Base-by-base conservation (phyloP, 2,888 invertebrate species). In the Acleris holmiana region DNA sequence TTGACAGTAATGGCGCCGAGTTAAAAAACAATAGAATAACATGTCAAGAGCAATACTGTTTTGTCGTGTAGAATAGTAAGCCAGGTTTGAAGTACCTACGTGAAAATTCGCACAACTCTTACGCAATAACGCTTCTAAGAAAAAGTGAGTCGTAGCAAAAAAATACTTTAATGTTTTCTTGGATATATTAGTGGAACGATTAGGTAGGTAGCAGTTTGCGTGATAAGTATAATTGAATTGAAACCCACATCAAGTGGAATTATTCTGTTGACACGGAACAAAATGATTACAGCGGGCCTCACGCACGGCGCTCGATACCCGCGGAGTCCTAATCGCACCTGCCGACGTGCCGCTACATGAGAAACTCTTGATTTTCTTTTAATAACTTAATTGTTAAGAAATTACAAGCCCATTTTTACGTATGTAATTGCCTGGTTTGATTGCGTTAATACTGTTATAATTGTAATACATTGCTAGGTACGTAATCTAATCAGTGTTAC, bases 171-270 rank as follows among this genome's bases (percentile, higher is more conserved):
- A n/a, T 46, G 21, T 61, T 29, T 66, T 55, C 66, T 55, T 58
- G 40, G 51, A 25, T 44, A 35, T 62, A 56, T 49, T 25, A 56
- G 41, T 57, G 59, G 50, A 17, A 51, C 55, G 59, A 66, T 68
- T 63, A 68, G 53, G 53, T 51, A 48, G 60, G 44, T 61, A 44
- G 57, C 19, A 19, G 63, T 71, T 85, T 74, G 85, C 84, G 83
- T 85, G 84, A 79, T 79, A 75, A 76, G 72, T 79, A 77, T 85
- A 85, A 86, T 85, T 83, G 80, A 84, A 85, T 87, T 80, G 80
- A 82, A 82, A 80, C 79, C 76, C 73, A 78, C 79, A 81, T 83
- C 80, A 79, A 82, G 79, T 81, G 76, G 75, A 79, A 82, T 81
- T 84, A 82, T 79, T 79, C 72, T 73, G 73, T 77, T 75, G 80